These are phyloP conservation scores for Tupaia chinensis DNA, from an alignment of 2,113 vertebrate genomes.

Conservation along the genomic window DNA sequence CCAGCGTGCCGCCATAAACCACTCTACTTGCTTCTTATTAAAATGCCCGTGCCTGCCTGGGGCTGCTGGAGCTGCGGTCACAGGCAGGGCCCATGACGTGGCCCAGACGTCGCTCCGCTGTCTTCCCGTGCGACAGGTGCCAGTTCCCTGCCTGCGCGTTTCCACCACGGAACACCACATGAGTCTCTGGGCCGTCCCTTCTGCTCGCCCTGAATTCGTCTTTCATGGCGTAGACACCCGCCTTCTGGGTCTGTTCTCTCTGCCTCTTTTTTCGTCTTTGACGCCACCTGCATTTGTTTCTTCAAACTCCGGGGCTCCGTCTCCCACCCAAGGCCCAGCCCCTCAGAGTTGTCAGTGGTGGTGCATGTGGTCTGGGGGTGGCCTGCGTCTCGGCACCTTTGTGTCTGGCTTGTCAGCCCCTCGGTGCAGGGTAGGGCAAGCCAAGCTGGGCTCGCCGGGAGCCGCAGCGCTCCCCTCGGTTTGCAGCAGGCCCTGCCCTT, in stretches of 20 bases:
- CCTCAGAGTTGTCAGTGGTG: neutral
- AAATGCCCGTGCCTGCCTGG: too few relatives aligned
- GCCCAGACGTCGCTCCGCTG: too few relatives aligned
- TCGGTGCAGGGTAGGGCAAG: too few relatives aligned
- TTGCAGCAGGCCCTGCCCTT: accelerated
- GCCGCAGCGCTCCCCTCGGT: too few relatives aligned
- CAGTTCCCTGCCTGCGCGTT: too few relatives aligned
- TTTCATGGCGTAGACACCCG: neutral
- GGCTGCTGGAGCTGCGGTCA: too few relatives aligned
- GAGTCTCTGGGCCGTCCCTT: too few relatives aligned
- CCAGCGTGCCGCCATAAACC: neutral
- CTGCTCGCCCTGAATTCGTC: neutral
- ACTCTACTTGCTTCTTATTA: neutral
- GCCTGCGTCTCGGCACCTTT: neutral
- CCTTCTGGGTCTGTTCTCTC: neutral
- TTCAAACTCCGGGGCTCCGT: neutral
- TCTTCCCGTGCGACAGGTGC: too few relatives aligned
- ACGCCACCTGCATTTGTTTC: neutral
- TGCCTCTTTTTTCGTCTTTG: neutral
- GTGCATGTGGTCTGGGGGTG: neutral
- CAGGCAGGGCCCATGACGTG: too few relatives aligned
- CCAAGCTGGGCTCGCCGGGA: neutral
- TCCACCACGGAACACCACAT: too few relatives aligned
- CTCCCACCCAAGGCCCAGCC: neutral
- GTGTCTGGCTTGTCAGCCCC: neutral